Evolutionary conservation across 2,113 vertebrate species (phyloP), one percentile per base, ranked within the genome.

Genomic region (Tretioscincus oriximinensis): DNA sequence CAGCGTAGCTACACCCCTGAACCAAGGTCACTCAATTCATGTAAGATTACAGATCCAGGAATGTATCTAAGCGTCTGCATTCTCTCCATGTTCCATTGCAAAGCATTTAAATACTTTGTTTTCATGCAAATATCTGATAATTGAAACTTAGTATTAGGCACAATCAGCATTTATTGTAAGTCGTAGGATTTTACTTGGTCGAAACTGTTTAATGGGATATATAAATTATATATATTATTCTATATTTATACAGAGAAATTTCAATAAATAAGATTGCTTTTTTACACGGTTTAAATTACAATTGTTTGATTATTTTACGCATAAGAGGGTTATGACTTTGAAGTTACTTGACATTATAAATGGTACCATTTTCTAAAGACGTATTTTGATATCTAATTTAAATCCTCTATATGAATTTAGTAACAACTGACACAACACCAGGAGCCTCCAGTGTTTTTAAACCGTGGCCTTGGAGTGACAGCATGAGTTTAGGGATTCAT

Each of bases 171-270:
- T 6, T 26, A 49, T 31, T 85, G 49, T 67, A 89, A 61, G n/a
- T 71, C 81, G 60, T 58, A 75, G n/a, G 71, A 85, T 85, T 84
- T 21, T 78, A 24, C 29, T 63, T 49, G 45, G 72, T 86, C 22
- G 21, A 21, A 29, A 35, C 29, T 74, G 20, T 64, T 87, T 81
- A n/a, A 54, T 85, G 84, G 83, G 29, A 72, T 66, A 61, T 68
- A n/a, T 84, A 86, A 75, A 26, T 81, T 86, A 83, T 84, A 29
- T 47, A 81, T 87, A 65, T 64, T 87, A 29, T 41, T 83, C 69
- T 76, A 24, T 10, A n/a, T 9, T 28, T 24, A 6, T 29, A 28
- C 54, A 28, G 45, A 54, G n/a, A 86, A 69, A 65, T 14, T 7
- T 77, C 65, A 21, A 51, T 12, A 31, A 28, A 22, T 14, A 18